Conservation (phyloP, 2,797 vertebrate genomes). For the Carcharodon carcharias region DNA sequence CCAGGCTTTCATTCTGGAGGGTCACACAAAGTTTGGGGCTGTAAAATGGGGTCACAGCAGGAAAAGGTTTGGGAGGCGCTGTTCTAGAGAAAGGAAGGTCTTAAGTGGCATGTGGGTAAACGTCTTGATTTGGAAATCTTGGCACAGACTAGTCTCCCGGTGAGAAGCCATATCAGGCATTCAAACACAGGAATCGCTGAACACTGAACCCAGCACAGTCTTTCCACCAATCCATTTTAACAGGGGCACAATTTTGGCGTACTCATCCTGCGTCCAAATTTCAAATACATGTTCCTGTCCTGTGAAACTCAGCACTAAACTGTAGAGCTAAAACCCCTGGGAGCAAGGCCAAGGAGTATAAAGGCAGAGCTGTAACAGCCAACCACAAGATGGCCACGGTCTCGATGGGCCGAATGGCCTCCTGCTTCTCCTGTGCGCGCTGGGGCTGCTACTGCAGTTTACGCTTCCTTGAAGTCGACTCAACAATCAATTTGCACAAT, state of each 20-base stretch:
- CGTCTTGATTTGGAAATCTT: not conserved
- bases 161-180: not conserved
- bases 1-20: too few species aligned
- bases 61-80: too few species aligned
- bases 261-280: not conserved
- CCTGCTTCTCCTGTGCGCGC: not conserved
- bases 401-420: not conserved
- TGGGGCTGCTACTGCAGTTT: too few species aligned
- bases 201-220: too few species aligned
- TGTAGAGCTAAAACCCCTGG: not conserved
- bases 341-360: not conserved
- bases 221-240: not conserved
- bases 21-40: too few species aligned
- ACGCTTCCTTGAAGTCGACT: not conserved
- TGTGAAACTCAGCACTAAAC: not conserved
- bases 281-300: not conserved
- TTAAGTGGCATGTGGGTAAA: not conserved
- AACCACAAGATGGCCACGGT: not conserved
- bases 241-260: not conserved
- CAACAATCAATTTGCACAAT: not conserved
- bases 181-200: not conserved
- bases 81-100: not conserved
- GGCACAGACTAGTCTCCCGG: not conserved
- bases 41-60: too few species aligned
- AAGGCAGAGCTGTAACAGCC: not conserved